Percentiles rank a stretch among this genome's conserved stretches.
phyloP scores from a whole-genome alignment of 2,113 vertebrate genomes.

The Egretta garzetta region DNA sequence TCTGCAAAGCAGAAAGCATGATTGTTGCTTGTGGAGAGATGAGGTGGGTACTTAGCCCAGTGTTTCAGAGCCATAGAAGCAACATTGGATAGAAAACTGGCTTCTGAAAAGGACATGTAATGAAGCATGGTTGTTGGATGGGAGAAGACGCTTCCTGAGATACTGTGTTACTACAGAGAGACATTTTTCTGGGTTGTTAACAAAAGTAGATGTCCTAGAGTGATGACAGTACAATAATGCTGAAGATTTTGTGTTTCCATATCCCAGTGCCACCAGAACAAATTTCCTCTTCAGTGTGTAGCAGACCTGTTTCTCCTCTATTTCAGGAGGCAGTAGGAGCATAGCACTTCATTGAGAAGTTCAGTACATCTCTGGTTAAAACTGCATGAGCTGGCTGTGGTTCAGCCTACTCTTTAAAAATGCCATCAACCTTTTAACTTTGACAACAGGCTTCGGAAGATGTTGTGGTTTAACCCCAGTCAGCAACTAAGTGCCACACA shows the following conservation, averaged over 20 bases:
- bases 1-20: background rate
- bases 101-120: background rate
- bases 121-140: background rate
- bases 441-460: background rate
- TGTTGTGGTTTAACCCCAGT: too few relatives aligned
- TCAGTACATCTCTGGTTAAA: background rate
- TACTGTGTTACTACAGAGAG: background rate
- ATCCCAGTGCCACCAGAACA: background rate
- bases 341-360: background rate
- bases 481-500: too few relatives aligned
- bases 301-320: background rate
- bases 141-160: background rate
- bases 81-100: background rate
- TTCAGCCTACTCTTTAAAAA: background rate
- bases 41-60: accelerated
- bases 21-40: background rate
- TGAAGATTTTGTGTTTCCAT: background rate
- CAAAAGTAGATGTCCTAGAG: background rate
- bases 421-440: background rate
- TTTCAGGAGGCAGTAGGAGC: background rate
- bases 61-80: background rate
- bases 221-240: background rate
- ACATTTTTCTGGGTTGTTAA: background rate
- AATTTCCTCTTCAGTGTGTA: background rate
- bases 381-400: background rate